These are phyloP conservation scores for Cosmopolites sordidus DNA, from an alignment of 2,888 invertebrate species.

Conservation along the genomic window DNA sequence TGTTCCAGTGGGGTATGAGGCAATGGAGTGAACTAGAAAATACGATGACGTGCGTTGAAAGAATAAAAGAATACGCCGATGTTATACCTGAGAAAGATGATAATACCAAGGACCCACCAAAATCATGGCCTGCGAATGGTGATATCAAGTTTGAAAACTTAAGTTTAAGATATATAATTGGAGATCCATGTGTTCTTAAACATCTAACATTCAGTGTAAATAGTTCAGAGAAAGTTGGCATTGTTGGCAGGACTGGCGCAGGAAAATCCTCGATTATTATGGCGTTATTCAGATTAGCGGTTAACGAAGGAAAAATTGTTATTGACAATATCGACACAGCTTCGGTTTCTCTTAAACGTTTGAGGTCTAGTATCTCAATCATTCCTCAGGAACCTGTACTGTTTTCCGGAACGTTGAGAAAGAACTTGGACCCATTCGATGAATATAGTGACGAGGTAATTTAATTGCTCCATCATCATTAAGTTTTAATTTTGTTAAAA, in stretches of 20 bases:
- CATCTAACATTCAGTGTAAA: constrained; percentile 60
- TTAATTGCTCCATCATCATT: too few species aligned
- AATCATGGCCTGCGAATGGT: constrained; percentile 67
- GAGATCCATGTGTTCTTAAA: constrained; percentile 69
- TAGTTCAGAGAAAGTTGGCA: constrained; percentile 62
- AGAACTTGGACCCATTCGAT: constrained; percentile 86
- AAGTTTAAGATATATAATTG: constrained; percentile 65
- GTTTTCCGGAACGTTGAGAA: constrained; percentile 80
- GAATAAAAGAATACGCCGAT: constrained; percentile 77
- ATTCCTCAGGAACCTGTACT: constrained; percentile 83
- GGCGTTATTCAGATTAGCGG: constrained; percentile 74
- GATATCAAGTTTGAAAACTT: constrained; percentile 63
- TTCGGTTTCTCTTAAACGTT: constrained; percentile 64
- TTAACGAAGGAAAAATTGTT: constrained; percentile 68
- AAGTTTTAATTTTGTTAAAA: too few species aligned
- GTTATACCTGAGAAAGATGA: constrained; percentile 55
- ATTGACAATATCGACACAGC: constrained; percentile 75
- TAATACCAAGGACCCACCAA: constrained; percentile 25
- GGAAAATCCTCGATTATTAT: constrained; percentile 74
- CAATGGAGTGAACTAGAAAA: constrained; percentile 54
- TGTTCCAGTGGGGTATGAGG: constrained; percentile 84
- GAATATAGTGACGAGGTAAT: constrained; percentile 64
- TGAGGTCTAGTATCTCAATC: constrained; percentile 73
- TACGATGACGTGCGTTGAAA: constrained; percentile 87
- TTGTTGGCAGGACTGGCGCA: constrained; percentile 79